Conservation (phyloP, 2,888 invertebrate species). For the Pseudococcus longispinus region DNA sequence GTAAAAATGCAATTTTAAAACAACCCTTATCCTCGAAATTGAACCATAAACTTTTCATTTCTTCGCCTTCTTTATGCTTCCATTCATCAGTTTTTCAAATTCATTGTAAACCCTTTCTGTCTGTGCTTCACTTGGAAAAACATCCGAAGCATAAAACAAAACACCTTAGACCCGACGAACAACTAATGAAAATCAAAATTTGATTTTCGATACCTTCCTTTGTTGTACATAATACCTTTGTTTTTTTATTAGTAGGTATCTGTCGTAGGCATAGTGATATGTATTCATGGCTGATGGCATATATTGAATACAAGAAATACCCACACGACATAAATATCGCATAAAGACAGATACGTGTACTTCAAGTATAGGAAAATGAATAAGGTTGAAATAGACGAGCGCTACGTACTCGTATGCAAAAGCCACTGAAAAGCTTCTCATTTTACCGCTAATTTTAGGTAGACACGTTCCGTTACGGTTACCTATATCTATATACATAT, state of each 20-base stretch:
- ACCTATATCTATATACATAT: background rate
- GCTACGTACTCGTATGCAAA: background rate
- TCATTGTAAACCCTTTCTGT: too few species aligned
- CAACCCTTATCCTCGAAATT: too few species aligned
- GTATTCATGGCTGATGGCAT: background rate
- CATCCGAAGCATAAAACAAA: too few species aligned
- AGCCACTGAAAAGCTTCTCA: slow-evolving; percentile 14
- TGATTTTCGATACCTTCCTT: too few species aligned
- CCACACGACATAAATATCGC: background rate
- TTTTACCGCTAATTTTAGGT: slow-evolving; percentile 31
- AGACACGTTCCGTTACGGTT: slow-evolving; percentile 20
- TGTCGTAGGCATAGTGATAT: background rate
- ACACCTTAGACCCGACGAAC: too few species aligned
- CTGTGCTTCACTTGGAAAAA: too few species aligned
- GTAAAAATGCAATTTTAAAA: too few species aligned
- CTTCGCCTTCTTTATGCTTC: too few species aligned
- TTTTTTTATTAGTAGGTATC: background rate
- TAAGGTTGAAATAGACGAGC: slow-evolving; percentile 4
- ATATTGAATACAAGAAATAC: background rate
- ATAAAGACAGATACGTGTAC: background rate
- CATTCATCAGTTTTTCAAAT: too few species aligned
- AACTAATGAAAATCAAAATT: too few species aligned
- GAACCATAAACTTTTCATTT: too few species aligned
- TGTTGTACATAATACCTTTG: too few species aligned
- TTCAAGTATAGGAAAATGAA: background rate